Evolutionary conservation across 2,888 invertebrate genomes (phyloP), one percentile per base, ranked within the genome.

Genomic region (Acrocyrtus sp.): DNA sequence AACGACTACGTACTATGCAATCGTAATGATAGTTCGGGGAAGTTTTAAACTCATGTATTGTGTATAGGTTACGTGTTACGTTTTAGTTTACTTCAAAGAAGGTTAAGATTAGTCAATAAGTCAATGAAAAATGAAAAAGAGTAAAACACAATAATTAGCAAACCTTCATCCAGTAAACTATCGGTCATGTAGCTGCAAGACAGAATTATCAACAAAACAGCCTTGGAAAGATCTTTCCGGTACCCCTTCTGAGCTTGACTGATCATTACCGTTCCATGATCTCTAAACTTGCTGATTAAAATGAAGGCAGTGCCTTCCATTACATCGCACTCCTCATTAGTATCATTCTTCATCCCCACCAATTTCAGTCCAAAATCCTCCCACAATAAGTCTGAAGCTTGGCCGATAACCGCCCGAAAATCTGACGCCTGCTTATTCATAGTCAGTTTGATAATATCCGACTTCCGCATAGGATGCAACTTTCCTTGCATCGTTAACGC

Each of bases 361-460:
- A 72, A 34, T 19, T 34, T 15, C 4, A 58, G 1, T n/a, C 72
- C 72, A 60, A 72, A 72, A 34, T 27, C 22, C 1, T 34, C 26
- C 1, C 10, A 21, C 29, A 72, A 47, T 5, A 2, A 15, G 12
- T 51, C 24, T 4, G 17, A 26, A 15, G 39, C 65, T 3, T 45
- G 21, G 4, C 1, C n/a, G 5, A 72, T 65, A 0, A 58, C 63
- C n/a, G 8, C 41, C 21, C n/a, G n/a, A 24, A 34, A 72, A 24
- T 72, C 66, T 27, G 27, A 45, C 1, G 34, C 3, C 47, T 72
- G 72, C 15, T 53, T 45, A 17, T 58, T 66, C 58, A 72, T 58
- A 3, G 53, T 17, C 0, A 21, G 1, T 21, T 66, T 72, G 17
- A 66, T 0, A 8, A 72, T 17, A 5, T 72, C 72, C 15, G 53